These are phyloP conservation scores for Drosophila varians DNA, from an alignment of 1,140 invertebrate species.

Conservation along the genomic window DNA sequence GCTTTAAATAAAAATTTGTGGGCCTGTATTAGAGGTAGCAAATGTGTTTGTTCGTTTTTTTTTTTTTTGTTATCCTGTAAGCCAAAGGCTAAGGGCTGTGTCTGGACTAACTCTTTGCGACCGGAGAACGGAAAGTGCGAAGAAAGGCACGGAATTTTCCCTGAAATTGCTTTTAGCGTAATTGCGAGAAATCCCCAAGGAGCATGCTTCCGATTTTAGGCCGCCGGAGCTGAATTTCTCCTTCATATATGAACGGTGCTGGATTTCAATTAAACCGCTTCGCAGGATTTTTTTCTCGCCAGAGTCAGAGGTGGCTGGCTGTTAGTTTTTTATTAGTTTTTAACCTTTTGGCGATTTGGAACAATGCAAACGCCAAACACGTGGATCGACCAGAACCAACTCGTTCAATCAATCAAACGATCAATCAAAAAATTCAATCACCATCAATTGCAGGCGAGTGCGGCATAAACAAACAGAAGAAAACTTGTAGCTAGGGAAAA, in stretches of 20 bases:
- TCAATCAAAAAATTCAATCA: conserved; percentile 79
- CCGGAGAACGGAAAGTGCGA: conserved; percentile 1
- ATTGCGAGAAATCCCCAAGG: conserved; percentile 75
- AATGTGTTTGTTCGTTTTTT: conserved; percentile 33
- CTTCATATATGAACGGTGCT: conserved; percentile 52
- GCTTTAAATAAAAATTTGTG: conserved; percentile 65
- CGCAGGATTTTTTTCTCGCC: conserved; percentile 15
- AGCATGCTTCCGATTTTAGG: conserved; percentile 52
- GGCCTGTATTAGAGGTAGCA: conserved; percentile 25
- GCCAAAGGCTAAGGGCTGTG: conserved; percentile 42
- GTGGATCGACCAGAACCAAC: conserved; percentile 20
- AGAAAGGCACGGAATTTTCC: conserved; percentile 26
- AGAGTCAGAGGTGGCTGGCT: background rate
- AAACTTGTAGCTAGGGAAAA: conserved; percentile 16
- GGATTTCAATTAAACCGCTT: conserved; percentile 69
- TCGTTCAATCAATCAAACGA: conserved; percentile 75
- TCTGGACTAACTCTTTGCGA: conserved; percentile 46
- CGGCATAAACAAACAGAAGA: conserved; percentile 28
- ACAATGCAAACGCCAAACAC: conserved; percentile 6
- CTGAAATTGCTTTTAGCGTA: conserved; percentile 77
- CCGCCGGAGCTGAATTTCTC: conserved; percentile 33
- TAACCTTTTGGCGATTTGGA: conserved; percentile 38
- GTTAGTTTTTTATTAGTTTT: conserved; percentile 74
- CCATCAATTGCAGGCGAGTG: conserved; percentile 63
- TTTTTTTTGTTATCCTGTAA: conserved; percentile 22